Evolutionary conservation across 1,140 invertebrate species (phyloP).

Genomic region (Ectropis grisescens): DNA sequence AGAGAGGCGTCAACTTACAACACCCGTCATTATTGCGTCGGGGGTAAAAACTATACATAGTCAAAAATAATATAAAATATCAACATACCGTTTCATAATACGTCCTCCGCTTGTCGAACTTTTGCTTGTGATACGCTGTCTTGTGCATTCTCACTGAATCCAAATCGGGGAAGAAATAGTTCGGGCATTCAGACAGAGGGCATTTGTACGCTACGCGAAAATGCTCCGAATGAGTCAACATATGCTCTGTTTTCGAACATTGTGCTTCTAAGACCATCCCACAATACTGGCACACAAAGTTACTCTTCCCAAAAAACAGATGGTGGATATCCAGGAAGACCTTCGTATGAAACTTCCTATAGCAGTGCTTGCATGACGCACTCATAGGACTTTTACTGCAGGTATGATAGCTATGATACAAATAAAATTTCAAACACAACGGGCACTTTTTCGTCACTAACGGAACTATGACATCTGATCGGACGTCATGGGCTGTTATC

Average conservation of each 20-base stretch:
- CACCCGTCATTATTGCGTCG: no score
- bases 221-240: conserved; percentile 15
- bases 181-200: background rate
- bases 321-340: background rate
- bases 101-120: background rate
- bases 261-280: background rate
- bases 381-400: background rate
- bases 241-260: conserved; percentile 17
- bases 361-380: background rate
- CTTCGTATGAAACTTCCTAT: background rate
- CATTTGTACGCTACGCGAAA: conserved; percentile 16
- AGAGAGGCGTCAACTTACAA: no score
- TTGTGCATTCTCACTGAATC: background rate
- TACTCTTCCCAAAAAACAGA: background rate
- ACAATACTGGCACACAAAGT: conserved; percentile 16
- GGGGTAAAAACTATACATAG: no score
- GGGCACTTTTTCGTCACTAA: background rate
- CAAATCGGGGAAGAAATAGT: background rate
- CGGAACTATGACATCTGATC: conserved; percentile 1
- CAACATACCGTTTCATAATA: conserved; percentile 1
- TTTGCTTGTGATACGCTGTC: background rate
- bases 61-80: no score
- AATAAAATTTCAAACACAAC: background rate
- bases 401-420: background rate
- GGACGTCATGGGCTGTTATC: background rate